Conservation (phyloP, 35 echinoderm and acorn worm species). For the Acanthaster planci region DNA sequence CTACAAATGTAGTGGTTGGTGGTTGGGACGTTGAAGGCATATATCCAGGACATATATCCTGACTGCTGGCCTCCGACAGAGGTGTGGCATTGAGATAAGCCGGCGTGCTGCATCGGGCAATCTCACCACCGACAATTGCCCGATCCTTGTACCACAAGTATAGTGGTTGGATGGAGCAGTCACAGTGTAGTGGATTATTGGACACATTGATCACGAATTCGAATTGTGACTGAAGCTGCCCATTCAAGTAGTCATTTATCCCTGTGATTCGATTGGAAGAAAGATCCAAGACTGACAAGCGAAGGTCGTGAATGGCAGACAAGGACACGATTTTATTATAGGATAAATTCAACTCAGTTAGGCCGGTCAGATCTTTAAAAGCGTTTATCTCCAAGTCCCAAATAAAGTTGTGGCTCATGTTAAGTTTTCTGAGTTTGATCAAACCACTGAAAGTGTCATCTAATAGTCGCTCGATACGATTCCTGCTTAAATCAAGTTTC, state of each 20-base stretch:
- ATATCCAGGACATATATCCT: not conserved
- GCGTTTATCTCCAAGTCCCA: not conserved
- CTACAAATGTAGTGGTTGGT: not conserved
- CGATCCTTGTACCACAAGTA: not conserved
- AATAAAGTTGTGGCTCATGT: not conserved
- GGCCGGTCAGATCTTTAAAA: not conserved
- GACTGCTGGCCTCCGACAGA: not conserved
- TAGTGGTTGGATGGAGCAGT: conserved; percentile 1
- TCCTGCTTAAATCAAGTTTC: not conserved
- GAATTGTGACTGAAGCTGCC: not conserved
- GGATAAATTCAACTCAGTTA: not conserved
- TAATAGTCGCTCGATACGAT: not conserved
- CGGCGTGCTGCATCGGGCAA: not conserved
- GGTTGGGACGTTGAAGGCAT: not conserved
- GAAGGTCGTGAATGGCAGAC: not conserved
- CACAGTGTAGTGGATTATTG: conserved; percentile 15
- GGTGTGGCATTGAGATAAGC: not conserved
- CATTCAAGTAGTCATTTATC: not conserved
- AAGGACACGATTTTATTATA: not conserved
- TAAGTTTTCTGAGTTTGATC: not conserved
- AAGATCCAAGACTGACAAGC: conserved; percentile 4
- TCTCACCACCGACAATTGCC: not conserved
- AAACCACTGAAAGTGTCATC: conserved; percentile 9
- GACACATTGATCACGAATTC: not conserved
- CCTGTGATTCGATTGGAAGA: conserved; percentile 2